Conservation (phyloP, 2,797 vertebrate genomes). For the Cryptoprocta ferox region DNA sequence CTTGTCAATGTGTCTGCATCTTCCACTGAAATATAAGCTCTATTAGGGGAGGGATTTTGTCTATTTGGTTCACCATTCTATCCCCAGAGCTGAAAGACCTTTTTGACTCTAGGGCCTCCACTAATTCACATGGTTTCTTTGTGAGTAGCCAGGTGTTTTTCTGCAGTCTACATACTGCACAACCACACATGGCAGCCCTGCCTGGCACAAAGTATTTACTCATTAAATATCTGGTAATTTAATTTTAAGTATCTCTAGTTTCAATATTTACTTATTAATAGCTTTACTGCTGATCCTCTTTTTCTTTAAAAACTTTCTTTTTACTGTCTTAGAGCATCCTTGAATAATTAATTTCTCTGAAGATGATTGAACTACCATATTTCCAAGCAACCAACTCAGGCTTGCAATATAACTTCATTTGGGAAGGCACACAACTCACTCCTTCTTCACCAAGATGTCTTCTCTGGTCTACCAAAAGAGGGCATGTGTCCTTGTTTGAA, state of each 20-base stretch:
- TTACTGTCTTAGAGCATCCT: neutral
- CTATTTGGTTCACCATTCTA: neutral
- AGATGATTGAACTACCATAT: neutral
- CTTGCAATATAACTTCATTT: neutral
- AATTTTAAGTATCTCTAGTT: neutral
- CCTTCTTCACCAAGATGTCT: neutral
- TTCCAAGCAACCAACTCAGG: neutral
- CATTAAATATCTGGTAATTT: neutral
- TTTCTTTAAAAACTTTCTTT: neutral
- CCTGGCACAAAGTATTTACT: neutral
- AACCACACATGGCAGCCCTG: neutral
- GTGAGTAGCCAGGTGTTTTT: neutral
- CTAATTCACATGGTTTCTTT: neutral
- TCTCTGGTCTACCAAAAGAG: neutral
- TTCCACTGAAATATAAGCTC: neutral
- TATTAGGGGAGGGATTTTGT: neutral
- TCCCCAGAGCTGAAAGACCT: neutral
- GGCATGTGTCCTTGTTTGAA: neutral
- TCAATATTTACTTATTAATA: neutral
- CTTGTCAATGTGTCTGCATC: neutral
- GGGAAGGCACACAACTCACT: neutral
- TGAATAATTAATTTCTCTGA: neutral
- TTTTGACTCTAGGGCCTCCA: neutral
- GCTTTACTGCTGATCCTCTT: neutral
- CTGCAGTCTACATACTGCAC: rapidly evolving